Percentiles rank a stretch among this genome's conserved stretches.
Evolutionary conservation across 2,888 invertebrate species (phyloP).

Genomic region (Apamea sordens): DNA sequence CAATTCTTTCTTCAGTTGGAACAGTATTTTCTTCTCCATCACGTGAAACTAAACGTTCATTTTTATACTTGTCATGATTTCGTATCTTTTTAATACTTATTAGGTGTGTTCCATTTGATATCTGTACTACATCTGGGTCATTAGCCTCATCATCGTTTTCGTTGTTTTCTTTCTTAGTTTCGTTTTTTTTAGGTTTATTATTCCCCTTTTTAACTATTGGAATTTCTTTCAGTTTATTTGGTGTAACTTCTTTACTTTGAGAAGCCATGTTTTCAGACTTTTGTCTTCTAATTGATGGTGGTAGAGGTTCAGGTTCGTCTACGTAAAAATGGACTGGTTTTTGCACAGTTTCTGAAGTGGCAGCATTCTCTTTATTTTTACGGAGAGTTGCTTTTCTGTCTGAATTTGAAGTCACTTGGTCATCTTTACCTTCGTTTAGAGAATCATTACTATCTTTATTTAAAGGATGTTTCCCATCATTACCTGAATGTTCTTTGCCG

Average conservation of each 20-base stretch:
- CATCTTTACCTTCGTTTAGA: neutral
- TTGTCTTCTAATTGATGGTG: constrained; percentile 13
- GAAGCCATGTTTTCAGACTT: neutral
- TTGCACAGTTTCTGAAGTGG: neutral
- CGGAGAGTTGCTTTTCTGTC: neutral
- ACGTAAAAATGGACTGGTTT: constrained; percentile 38
- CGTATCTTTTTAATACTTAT: constrained; percentile 45
- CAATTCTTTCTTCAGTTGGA: constrained; percentile 42
- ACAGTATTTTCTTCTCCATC: neutral
- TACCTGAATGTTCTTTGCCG: neutral
- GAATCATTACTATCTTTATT: neutral
- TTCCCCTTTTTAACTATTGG: constrained; percentile 8
- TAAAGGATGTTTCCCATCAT: neutral
- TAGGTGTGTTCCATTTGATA: constrained; percentile 53
- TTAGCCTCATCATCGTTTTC: neutral
- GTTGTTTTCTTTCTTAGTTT: neutral
- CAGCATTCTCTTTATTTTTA: neutral
- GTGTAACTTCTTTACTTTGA: constrained; percentile 3
- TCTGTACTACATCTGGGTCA: constrained; percentile 17
- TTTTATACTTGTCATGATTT: constrained; percentile 9
- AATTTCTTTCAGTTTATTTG: constrained; percentile 29
- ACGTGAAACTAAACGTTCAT: neutral
- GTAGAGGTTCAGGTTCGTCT: constrained; percentile 47
- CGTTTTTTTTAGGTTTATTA: neutral
- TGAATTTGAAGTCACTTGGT: neutral